Conservation (phyloP, 2,888 invertebrate species). For the Campoletis raptor region DNA sequence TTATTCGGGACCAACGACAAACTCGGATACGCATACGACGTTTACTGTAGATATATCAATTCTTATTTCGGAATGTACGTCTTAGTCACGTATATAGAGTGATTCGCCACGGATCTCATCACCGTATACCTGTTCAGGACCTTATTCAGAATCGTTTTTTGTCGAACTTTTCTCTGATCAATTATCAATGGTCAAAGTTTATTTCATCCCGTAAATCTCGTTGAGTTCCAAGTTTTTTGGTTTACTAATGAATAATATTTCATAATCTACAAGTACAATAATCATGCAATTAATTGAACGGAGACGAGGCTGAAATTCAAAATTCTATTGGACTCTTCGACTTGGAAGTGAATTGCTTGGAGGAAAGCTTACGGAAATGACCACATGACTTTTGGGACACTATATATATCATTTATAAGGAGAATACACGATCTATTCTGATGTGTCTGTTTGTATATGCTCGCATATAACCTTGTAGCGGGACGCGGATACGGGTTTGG, state of each 20-base stretch:
- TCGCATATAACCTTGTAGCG: slow-evolving; percentile 56
- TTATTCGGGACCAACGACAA: not conserved
- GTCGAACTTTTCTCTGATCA: no score
- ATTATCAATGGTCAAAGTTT: no score
- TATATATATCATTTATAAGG: slow-evolving; percentile 9
- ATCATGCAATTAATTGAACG: no score
- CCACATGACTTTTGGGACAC: not conserved
- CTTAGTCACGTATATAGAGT: not conserved
- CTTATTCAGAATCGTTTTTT: not conserved
- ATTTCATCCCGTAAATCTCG: no score
- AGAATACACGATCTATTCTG: not conserved
- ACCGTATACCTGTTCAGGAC: not conserved
- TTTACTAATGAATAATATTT: no score
- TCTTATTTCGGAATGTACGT: not conserved
- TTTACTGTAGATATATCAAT: not conserved
- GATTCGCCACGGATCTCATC: not conserved
- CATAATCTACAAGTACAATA: no score
- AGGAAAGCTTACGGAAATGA: not conserved
- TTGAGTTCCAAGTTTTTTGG: no score
- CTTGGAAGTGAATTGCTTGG: not conserved
- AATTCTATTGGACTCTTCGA: no score
- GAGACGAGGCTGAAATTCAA: no score
- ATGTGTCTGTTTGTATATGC: not conserved
- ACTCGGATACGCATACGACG: not conserved
- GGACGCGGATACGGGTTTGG: slow-evolving; percentile 29